phyloP scores from a whole-genome alignment of 1,140 invertebrate species.

The Maniola jurtina region DNA sequence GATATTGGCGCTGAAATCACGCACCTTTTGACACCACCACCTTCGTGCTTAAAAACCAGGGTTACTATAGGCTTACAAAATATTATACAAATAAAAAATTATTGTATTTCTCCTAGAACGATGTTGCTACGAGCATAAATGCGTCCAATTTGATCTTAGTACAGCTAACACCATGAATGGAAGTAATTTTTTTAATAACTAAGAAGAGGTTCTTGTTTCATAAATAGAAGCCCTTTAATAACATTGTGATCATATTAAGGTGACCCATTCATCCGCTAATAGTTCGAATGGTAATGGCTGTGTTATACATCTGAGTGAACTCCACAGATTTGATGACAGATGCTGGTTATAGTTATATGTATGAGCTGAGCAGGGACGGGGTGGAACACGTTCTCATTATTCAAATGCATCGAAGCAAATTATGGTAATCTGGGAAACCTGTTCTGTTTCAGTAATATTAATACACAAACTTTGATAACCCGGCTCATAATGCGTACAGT shows the following conservation, averaged over 20 bases:
- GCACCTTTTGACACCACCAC: too few relatives aligned
- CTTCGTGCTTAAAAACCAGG: too few relatives aligned
- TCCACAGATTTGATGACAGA: conserved; percentile 31
- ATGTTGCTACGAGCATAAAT: too few relatives aligned
- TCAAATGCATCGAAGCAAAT: conserved; percentile 78
- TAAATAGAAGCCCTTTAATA: conserved; percentile 8
- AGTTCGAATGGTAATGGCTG: conserved; percentile 39
- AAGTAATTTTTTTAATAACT: too few relatives aligned
- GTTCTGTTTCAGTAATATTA: conserved; percentile 76
- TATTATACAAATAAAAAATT: too few relatives aligned
- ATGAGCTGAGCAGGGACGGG: conserved; percentile 39
- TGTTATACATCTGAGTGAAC: conserved; percentile 37
- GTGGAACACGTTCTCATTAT: conserved; percentile 74
- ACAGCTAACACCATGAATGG: too few relatives aligned
- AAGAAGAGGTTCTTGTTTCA: neutral
- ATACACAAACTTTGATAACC: conserved; percentile 62
- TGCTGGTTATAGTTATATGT: conserved; percentile 29
- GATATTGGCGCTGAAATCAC: too few relatives aligned
- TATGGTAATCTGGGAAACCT: conserved; percentile 77
- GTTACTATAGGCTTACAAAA: too few relatives aligned
- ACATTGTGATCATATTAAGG: conserved; percentile 6
- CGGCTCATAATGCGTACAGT: conserved; percentile 4
- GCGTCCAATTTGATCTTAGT: too few relatives aligned
- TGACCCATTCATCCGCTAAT: conserved; percentile 24
- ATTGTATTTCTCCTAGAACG: too few relatives aligned